These are phyloP conservation scores for Drosophila ercepeae DNA, from an alignment of 1,140 invertebrate species.

Conservation along the genomic window DNA sequence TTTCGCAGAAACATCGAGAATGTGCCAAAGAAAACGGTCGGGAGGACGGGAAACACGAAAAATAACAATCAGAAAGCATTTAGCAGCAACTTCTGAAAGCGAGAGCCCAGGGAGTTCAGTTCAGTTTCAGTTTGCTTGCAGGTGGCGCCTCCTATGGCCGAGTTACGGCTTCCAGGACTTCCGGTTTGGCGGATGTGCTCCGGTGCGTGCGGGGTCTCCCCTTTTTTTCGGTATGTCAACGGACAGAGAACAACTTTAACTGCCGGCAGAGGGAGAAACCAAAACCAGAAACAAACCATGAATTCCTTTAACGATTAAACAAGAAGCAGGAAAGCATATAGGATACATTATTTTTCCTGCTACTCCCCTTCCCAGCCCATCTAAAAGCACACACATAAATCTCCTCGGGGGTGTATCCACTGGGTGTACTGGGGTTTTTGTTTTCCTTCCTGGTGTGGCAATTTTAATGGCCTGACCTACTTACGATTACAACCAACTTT, in stretches of 20 bases:
- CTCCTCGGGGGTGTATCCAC: conserved; percentile 32
- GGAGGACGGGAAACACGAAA: conserved; percentile 65
- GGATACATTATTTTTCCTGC: conserved; percentile 9
- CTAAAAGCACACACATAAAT: conserved; percentile 52
- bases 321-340: conserved; percentile 59
- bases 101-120: conserved; percentile 26
- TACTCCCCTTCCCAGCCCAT: background rate
- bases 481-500: conserved; percentile 46
- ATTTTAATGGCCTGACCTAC: conserved; percentile 77
- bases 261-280: conserved; percentile 18
- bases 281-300: conserved; percentile 35
- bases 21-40: conserved; percentile 12
- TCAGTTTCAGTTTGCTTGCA: conserved; percentile 19
- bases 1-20: conserved; percentile 61
- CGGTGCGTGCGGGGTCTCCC: conserved; percentile 14
- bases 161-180: conserved; percentile 26
- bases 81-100: conserved; percentile 67
- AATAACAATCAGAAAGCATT: conserved; percentile 83
- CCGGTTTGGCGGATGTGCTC: conserved; percentile 15
- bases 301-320: conserved; percentile 76
- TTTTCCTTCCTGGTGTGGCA: conserved; percentile 34
- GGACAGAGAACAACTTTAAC: conserved; percentile 41
- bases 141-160: conserved; percentile 34
- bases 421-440: conserved; percentile 8
- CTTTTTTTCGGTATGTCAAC: conserved; percentile 32